Conservation (phyloP, 37 sponge, comb jelly and placozoan species). For the Dysidea cf. avara region DNA sequence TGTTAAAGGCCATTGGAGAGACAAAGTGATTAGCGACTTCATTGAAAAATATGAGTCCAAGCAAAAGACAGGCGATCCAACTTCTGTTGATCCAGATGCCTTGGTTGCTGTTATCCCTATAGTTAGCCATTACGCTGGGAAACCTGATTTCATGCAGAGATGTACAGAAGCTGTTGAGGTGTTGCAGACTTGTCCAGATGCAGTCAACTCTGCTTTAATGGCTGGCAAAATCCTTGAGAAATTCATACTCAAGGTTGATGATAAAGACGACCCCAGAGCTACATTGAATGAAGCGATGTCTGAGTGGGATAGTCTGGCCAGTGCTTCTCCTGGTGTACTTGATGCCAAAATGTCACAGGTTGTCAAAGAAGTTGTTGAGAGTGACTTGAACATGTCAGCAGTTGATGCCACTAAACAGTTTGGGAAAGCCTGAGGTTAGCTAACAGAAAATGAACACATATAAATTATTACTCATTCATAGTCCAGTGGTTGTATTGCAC, state of each 20-base stretch:
- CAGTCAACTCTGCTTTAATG: not conserved
- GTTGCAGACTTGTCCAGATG: not conserved
- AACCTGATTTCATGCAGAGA: constrained; percentile 24
- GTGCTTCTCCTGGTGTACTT: constrained; percentile 3
- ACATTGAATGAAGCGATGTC: not conserved
- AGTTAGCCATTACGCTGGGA: constrained; percentile 34
- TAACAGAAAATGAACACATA: not conserved
- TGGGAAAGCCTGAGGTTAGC: constrained; percentile 67
- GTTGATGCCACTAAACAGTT: constrained; percentile 31
- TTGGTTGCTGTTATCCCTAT: constrained; percentile 20
- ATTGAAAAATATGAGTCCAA: constrained; percentile 7
- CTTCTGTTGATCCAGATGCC: constrained; percentile 40
- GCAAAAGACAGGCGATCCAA: constrained; percentile 28
- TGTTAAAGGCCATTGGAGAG: constrained; percentile 38
- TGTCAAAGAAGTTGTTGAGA: no score
- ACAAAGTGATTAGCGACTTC: constrained; percentile 27
- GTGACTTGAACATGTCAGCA: constrained; percentile 5
- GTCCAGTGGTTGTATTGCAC: no score
- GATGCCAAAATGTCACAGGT: no score
- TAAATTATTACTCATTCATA: no score
- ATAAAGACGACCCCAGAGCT: no score
- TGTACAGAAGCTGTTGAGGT: not conserved
- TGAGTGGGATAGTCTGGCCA: not conserved
- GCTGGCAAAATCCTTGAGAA: not conserved
- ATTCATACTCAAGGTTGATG: constrained; percentile 3